A percentile compares a stretch with the other conserved stretches of the same genome.
These are phyloP conservation scores for Simalia tracyae DNA, from an alignment of 2,797 vertebrate genomes.

Conservation along the genomic window DNA sequence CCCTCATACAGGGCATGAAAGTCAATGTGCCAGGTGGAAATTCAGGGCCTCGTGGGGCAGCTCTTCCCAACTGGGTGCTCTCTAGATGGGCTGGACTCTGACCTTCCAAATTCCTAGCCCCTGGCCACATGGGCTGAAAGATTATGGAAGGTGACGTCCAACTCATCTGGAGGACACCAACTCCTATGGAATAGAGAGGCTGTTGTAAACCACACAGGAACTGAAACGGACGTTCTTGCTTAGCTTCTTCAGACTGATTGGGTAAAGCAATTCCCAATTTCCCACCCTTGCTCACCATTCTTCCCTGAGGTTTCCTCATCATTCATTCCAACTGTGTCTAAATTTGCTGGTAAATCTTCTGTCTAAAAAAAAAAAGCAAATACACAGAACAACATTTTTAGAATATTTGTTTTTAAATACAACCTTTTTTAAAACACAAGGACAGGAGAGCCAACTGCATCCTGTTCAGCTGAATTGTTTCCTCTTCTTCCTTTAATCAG, in stretches of 20 bases:
- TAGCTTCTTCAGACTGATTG: not conserved
- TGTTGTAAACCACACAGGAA: not conserved
- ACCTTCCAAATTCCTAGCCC: not conserved
- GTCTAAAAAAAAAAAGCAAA: constrained; percentile 43
- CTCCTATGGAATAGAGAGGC: not conserved
- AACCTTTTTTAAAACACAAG: not conserved
- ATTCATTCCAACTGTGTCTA: constrained; percentile 31
- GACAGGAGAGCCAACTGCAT: not conserved
- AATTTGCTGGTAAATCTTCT: constrained; percentile 39
- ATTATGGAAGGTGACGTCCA: not conserved
- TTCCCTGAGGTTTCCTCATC: constrained; percentile 50
- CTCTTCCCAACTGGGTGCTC: not conserved
- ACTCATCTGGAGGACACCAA: not conserved
- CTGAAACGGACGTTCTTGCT: not conserved
- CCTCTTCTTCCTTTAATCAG: not conserved
- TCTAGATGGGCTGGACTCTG: not conserved
- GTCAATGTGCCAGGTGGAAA: not conserved
- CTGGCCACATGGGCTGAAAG: not conserved
- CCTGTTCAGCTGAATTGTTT: not conserved
- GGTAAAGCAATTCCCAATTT: not conserved
- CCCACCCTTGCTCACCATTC: constrained; percentile 61
- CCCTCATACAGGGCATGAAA: not conserved
- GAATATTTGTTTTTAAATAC: not conserved
- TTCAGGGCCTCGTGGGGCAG: not conserved
- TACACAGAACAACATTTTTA: not conserved